Evolutionary conservation across 2,797 vertebrate species (phyloP).

Genomic region (Triplophysa yarkandensis): DNA sequence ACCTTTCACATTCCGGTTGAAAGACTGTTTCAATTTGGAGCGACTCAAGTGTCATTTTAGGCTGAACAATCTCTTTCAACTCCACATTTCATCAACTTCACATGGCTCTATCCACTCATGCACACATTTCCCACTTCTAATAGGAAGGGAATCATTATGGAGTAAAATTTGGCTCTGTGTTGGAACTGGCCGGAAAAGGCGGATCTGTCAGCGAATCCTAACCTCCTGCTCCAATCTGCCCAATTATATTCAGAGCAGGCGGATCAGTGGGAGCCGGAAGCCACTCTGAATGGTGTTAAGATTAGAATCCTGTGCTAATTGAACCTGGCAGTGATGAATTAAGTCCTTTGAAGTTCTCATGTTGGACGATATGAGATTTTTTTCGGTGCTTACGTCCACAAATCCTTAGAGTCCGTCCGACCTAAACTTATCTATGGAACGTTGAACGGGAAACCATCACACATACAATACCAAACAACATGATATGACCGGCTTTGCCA

Average conservation of each 20-base stretch:
- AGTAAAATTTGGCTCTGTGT: not conserved
- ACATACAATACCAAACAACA: not conserved
- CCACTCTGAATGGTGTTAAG: conserved; percentile 26
- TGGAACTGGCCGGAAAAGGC: conserved; percentile 5
- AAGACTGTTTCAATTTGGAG: too few species aligned
- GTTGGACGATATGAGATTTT: conserved; percentile 1
- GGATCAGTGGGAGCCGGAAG: conserved; percentile 23
- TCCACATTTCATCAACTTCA: not conserved
- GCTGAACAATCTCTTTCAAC: not conserved
- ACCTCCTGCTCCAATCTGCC: conserved; percentile 27
- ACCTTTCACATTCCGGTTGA: too few species aligned
- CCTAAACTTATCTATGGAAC: not conserved
- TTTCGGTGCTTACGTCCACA: conserved; percentile 20
- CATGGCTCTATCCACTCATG: not conserved
- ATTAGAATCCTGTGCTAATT: conserved; percentile 42
- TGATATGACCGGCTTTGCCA: not conserved
- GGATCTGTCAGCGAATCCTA: conserved; percentile 14
- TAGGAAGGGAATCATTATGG: not conserved
- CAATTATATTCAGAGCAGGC: conserved; percentile 31
- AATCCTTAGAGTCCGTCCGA: conserved; percentile 6
- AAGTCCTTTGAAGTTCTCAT: conserved; percentile 33
- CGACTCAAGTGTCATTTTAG: not conserved
- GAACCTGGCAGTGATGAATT: conserved; percentile 50
- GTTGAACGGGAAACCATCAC: not conserved
- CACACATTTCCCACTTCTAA: not conserved